These are phyloP conservation scores for Iguana delicatissima DNA, from an alignment of 2,797 vertebrate species.

Conservation along the genomic window DNA sequence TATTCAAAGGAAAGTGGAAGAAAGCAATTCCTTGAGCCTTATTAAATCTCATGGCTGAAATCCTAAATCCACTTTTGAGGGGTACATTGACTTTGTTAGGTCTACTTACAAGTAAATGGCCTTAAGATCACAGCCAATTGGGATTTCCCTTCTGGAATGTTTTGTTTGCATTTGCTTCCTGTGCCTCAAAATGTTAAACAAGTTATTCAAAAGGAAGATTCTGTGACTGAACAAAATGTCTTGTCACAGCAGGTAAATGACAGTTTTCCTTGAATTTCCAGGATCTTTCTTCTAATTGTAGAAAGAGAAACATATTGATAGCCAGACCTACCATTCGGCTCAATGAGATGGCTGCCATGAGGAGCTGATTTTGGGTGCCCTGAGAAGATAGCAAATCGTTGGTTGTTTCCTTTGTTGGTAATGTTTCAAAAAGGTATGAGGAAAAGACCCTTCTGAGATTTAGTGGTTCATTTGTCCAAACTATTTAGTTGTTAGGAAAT, in stretches of 20 bases:
- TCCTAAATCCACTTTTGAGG: conserved; percentile 31
- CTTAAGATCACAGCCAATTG: conserved; percentile 30
- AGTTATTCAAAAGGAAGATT: neutral
- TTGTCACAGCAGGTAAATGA: neutral
- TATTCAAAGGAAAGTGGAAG: conserved; percentile 42
- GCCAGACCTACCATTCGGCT: too few relatives aligned
- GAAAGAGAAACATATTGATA: neutral
- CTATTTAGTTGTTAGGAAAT: too few relatives aligned
- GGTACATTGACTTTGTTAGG: neutral
- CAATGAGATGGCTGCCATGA: too few relatives aligned
- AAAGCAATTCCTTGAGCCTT: conserved; percentile 47
- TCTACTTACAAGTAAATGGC: conserved; percentile 18
- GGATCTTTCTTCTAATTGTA: neutral
- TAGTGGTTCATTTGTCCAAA: too few relatives aligned
- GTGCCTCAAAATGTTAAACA: conserved; percentile 52
- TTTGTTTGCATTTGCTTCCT: conserved; percentile 47
- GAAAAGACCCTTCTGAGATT: too few relatives aligned
- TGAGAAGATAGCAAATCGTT: too few relatives aligned
- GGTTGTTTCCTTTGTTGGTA: too few relatives aligned
- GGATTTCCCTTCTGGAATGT: conserved; percentile 46
- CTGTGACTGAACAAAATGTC: neutral
- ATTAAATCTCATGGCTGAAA: conserved; percentile 40
- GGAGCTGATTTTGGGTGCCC: too few relatives aligned
- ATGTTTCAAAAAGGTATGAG: too few relatives aligned
- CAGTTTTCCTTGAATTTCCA: neutral